Conservation (phyloP, 1,140 invertebrate species). For the Meteorus sp. region DNA sequence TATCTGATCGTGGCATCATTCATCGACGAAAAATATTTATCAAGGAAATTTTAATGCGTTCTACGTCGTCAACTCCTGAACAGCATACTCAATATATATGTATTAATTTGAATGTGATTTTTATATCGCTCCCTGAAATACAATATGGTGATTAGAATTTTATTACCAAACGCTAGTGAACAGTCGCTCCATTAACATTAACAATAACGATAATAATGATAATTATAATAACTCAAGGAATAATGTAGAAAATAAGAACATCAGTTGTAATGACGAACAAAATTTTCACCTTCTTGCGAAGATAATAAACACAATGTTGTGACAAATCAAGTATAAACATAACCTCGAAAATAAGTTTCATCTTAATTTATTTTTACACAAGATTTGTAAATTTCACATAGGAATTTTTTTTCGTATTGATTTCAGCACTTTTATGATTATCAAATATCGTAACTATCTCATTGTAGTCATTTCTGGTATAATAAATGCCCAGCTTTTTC, state of each 20-base stretch:
- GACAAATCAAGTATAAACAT: slow-evolving; percentile 20
- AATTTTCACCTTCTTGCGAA: slow-evolving; percentile 6
- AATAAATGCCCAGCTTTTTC: too few species aligned
- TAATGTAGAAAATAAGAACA: too few species aligned
- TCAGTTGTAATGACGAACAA: too few species aligned
- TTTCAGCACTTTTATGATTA: not conserved
- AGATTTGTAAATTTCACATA: not conserved
- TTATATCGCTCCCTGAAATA: not conserved
- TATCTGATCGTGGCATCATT: slow-evolving; percentile 50
- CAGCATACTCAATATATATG: too few species aligned
- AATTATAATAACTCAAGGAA: too few species aligned
- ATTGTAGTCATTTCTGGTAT: too few species aligned
- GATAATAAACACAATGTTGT: not conserved
- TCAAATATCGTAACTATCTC: too few species aligned
- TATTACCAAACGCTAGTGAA: too few species aligned
- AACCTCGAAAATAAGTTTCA: slow-evolving; percentile 19
- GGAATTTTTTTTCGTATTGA: not conserved
- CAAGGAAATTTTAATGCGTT: slow-evolving; percentile 8
- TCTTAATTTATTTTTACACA: not conserved
- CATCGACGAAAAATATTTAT: slow-evolving; percentile 11
- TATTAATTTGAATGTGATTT: too few species aligned
- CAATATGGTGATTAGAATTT: too few species aligned
- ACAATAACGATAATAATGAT: too few species aligned
- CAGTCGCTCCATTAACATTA: too few species aligned
- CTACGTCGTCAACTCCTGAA: not conserved